Conservation (phyloP, 2,888 invertebrate genomes). For the Metacarcinus magister region DNA sequence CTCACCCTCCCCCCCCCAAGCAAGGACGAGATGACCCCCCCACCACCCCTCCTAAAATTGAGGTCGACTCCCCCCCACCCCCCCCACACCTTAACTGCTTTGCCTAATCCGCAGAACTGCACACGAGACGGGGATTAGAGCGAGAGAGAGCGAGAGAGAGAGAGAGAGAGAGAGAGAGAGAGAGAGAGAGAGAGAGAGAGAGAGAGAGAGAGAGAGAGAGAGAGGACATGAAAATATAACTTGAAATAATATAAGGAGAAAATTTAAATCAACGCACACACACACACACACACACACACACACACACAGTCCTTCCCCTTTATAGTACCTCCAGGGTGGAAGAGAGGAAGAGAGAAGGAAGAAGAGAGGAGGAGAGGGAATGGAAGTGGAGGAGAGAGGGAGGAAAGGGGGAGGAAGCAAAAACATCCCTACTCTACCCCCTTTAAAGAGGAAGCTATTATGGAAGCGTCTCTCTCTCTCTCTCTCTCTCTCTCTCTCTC, state of each 20-base stretch:
- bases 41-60: background rate
- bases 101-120: background rate
- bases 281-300: background rate
- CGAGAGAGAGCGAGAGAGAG: slow-evolving; percentile 36
- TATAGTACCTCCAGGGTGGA: background rate
- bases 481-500: slow-evolving; percentile 42
- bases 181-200: background rate
- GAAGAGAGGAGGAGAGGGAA: background rate
- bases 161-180: slow-evolving; percentile 45
- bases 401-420: background rate
- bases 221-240: background rate
- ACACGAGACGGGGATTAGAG: slow-evolving; percentile 8
- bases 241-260: background rate
- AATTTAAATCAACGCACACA: background rate
- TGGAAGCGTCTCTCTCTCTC: background rate
- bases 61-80: background rate
- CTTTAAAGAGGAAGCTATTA: slow-evolving; percentile 18
- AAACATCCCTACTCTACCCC: background rate
- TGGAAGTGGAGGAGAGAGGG: background rate
- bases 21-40: background rate
- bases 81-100: background rate
- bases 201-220: background rate
- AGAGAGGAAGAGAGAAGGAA: background rate
- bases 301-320: background rate
- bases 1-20: background rate